phyloP scores from a whole-genome alignment of 2,888 invertebrate genomes.

The Drosophila antonietae region DNA sequence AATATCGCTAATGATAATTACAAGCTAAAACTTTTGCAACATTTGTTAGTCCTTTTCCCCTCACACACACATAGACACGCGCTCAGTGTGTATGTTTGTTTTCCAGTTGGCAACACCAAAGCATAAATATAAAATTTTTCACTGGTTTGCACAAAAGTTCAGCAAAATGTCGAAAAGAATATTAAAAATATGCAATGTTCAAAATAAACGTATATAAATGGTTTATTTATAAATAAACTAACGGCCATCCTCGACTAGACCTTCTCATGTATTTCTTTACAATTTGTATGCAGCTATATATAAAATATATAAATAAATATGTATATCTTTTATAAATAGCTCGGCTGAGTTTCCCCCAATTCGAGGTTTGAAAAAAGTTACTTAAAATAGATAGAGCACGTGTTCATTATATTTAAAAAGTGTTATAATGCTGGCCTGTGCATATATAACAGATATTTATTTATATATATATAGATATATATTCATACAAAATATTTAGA shows the following conservation, averaged over 20 bases:
- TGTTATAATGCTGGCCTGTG: no score
- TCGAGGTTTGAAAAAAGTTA: background rate
- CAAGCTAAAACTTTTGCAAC: conserved; percentile 73
- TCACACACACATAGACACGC: background rate
- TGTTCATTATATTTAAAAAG: no score
- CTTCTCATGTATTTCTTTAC: background rate
- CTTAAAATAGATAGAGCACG: background rate
- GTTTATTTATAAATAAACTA: background rate
- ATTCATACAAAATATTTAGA: no score
- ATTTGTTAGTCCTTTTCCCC: conserved; percentile 46
- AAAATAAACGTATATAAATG: background rate
- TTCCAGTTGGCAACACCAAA: conserved; percentile 66
- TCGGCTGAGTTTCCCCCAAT: background rate
- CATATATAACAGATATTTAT: no score
- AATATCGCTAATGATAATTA: conserved; percentile 81
- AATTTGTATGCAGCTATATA: background rate
- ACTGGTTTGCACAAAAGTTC: conserved; percentile 60
- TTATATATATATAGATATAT: no score
- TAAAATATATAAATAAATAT: background rate
- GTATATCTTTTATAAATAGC: background rate
- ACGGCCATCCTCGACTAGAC: background rate
- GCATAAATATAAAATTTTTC: conserved; percentile 71
- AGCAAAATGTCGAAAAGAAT: conserved; percentile 16
- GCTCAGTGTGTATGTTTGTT: conserved; percentile 41
- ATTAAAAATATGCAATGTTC: conserved; percentile 3